Percentiles rank a stretch among this genome's conserved stretches.
Evolutionary conservation across 2,888 invertebrate species (phyloP).

Genomic region (Xylophagus ater): DNA sequence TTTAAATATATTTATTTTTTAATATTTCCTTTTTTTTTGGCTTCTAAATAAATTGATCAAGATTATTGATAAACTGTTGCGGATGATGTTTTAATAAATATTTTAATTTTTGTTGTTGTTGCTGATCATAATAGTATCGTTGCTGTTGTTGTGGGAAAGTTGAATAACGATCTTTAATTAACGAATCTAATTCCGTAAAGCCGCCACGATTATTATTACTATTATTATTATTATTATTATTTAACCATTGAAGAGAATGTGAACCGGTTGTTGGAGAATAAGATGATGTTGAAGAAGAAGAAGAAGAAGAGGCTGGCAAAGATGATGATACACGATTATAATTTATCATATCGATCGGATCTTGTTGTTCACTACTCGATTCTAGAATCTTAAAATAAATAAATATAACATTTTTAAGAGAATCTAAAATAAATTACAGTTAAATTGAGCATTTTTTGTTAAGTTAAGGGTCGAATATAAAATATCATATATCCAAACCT

Average conservation of each 20-base stretch:
- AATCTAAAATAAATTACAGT: conserved; percentile 1
- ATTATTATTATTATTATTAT: too few relatives aligned
- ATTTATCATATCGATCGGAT: conserved; percentile 9
- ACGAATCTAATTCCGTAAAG: too few relatives aligned
- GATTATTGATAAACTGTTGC: conserved; percentile 6
- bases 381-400: conserved; percentile 33
- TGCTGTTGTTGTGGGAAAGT: not conserved
- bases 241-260: too few relatives aligned
- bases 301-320: not conserved
- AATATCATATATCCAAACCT: not conserved
- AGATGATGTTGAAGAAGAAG: not conserved
- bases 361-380: conserved; percentile 35
- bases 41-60: conserved; percentile 5
- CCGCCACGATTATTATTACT: too few relatives aligned
- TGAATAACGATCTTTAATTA: too few relatives aligned
- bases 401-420: not conserved
- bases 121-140: not conserved
- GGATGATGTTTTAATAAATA: conserved; percentile 9
- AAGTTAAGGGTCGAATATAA: conserved; percentile 5
- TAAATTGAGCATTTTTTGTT: not conserved
- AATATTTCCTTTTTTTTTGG: too few relatives aligned
- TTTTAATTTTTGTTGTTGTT: too few relatives aligned
- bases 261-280: not conserved
- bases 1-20: too few relatives aligned
- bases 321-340: not conserved